Evolutionary conservation across 2,888 invertebrate species (phyloP), one percentile per base, ranked within the genome.

Genomic region (Zhuqinia jingwanae): DNA sequence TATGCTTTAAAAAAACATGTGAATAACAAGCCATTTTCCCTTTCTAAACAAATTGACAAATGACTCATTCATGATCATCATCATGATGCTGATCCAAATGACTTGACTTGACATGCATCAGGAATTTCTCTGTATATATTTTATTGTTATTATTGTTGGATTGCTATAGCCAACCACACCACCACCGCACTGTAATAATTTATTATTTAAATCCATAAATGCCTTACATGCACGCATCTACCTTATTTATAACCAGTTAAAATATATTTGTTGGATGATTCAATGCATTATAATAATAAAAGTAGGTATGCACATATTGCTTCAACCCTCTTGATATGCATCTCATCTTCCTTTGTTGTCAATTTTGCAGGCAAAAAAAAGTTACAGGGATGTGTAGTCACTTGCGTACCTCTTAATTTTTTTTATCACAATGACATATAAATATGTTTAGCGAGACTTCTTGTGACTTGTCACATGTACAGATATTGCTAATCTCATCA

Each of bases 81-180:
- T n/a, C n/a, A n/a, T 50, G 8, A 5, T 15, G 2, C 50, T 50
- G 15, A 2, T 13, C 15, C 8, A 13, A 36, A 36, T 36, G 8
- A 65, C 36, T 65, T 65, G 68, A 73, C 68, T 68, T 68, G 68
- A n/a, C 73, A 53, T 50, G 15, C 73, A 50, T 70, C 30, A 73
- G 73, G 15, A n/a, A 53, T 73, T 73, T 50, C 15, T 50, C 13
- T 73, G n/a, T n/a, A n/a, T n/a, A n/a, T n/a, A n/a, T n/a, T n/a
- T n/a, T n/a, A n/a, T n/a, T n/a, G n/a, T n/a, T n/a, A n/a, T 73
- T 73, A 73, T 73, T 73, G 73, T 73, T 73, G 27, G n/a, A 73
- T 73, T 73, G 73, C 27, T 73, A 73, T 47, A 11, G 15, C 25
- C 25, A 50, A 27, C 50, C 73, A 22, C 25, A 17, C 53, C 47